Conservation (phyloP, 1,140 invertebrate species). For the Drosophila pseudoananassae region DNA sequence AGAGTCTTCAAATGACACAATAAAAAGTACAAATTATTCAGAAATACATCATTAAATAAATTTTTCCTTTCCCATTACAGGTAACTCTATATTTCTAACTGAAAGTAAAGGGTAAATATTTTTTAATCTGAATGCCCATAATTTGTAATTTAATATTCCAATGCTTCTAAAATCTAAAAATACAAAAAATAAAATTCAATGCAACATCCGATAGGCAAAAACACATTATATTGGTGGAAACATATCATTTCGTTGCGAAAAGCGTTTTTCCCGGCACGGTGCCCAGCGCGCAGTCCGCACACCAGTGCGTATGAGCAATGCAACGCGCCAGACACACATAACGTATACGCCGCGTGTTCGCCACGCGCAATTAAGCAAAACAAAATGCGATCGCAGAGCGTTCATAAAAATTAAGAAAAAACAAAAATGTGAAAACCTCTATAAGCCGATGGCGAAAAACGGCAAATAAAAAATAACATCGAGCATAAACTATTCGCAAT, state of each 20-base stretch:
- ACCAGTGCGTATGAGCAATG: constrained; percentile 70
- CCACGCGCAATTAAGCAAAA: constrained; percentile 78
- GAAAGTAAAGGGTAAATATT: too few species aligned
- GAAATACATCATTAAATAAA: too few species aligned
- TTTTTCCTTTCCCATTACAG: too few species aligned
- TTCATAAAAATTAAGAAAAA: constrained; percentile 40
- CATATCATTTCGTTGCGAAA: constrained; percentile 35
- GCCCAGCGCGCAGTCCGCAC: constrained; percentile 2
- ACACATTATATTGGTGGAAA: constrained; percentile 52
- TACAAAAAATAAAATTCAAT: constrained; percentile 33
- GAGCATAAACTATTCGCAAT: constrained; percentile 57
- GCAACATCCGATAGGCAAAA: constrained; percentile 54
- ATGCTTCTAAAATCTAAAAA: constrained; percentile 32
- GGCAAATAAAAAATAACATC: constrained; percentile 50
- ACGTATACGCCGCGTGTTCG: constrained; percentile 70
- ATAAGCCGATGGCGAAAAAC: constrained; percentile 33
- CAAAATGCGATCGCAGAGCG: constrained; percentile 65
- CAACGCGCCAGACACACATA: constrained; percentile 39
- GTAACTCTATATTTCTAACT: too few species aligned
- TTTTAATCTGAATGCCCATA: too few species aligned
- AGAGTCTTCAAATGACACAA: too few species aligned
- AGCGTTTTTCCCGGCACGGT: not conserved
- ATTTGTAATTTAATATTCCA: too few species aligned
- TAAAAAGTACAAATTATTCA: too few species aligned
- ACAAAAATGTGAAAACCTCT: constrained; percentile 11